Conservation (phyloP, 2,888 invertebrate species). For the Vandiemenella viatica region DNA sequence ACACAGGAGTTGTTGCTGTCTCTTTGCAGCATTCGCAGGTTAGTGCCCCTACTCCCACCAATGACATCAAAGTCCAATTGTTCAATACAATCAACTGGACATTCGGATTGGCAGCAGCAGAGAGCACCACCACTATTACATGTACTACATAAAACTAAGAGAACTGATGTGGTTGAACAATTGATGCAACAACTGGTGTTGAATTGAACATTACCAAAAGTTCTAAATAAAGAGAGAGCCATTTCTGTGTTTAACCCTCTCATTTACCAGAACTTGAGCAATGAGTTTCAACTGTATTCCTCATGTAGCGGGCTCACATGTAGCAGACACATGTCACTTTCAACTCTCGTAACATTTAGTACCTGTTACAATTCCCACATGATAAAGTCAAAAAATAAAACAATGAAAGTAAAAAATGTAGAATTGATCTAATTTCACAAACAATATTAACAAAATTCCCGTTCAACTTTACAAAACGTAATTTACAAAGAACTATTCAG, state of each 20-base stretch:
- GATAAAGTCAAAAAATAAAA: too few species aligned
- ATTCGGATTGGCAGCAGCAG: slow-evolving; percentile 28
- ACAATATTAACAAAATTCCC: too few species aligned
- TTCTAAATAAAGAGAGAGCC: slow-evolving; percentile 15
- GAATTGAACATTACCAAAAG: slow-evolving; percentile 9
- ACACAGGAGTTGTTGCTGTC: background rate
- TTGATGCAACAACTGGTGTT: background rate
- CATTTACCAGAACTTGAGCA: slow-evolving; percentile 14
- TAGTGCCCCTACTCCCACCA: slow-evolving; percentile 22
- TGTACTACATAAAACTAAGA: background rate
- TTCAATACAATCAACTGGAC: slow-evolving; percentile 26
- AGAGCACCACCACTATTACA: slow-evolving; percentile 10
- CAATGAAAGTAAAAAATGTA: too few species aligned
- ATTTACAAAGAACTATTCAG: too few species aligned
- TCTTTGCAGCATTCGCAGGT: background rate
- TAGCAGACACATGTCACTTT: too few species aligned
- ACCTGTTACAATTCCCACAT: too few species aligned
- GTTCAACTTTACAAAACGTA: too few species aligned
- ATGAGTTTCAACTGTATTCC: too few species aligned
- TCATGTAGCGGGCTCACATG: too few species aligned
- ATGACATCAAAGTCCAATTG: slow-evolving; percentile 33
- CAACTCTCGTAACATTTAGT: too few species aligned
- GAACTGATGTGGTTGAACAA: background rate
- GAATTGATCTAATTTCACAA: too few species aligned
- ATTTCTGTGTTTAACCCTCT: slow-evolving; percentile 9